Base-by-base conservation (phyloP, 2,797 vertebrate species). In the Urophycis tenuis region DNA sequence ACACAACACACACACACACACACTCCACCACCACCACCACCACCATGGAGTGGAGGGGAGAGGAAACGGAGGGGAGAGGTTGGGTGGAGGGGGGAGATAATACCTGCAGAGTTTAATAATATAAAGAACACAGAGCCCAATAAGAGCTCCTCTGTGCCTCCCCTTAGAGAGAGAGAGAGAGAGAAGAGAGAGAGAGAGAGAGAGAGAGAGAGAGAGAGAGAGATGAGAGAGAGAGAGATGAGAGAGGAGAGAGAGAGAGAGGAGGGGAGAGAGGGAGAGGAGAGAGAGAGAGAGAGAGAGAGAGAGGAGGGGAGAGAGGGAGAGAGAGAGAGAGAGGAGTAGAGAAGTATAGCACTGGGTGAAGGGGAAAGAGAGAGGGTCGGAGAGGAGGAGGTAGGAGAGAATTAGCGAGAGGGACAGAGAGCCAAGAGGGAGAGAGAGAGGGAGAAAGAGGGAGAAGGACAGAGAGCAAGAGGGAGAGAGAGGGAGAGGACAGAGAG, bases 111-210 rank as follows among this genome's bases (percentile, higher is more conserved):
- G 67, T 32, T 53, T 53, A 73, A 71, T 73, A 22, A 53, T 77
- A 32, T 39, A 35, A 69, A 69, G 70, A 34, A 77, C 7, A 53
- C 39, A 74, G 82, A 84, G 80, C 11, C 72, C 30, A 84, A 75
- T 41, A 75, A 75, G 12, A 41, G 39, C 9, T 79, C 74, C 36
- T 75, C 73, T 84, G 73, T 8, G 19, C 53, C 2, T 31, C 75
- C 39, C 35, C 17, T 73, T 72, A 74, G n/a, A 74, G 9, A 9
- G 64, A 73, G 1, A 9, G 17, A n/a, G n/a, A 69, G 2, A n/a
- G 75, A 79, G 70, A 7, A 7, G 12, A 32, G 25, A 35, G 6
- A 19, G 12, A 69, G 32, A 36, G 22, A 74, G n/a, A 49, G 73
- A 45, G 17, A 53, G 41, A 45, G n/a, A 72, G 4, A 33, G 14